These are phyloP conservation scores for Brachionus paranguensis DNA, from an alignment of 1,140 invertebrate genomes.

Conservation along the genomic window DNA sequence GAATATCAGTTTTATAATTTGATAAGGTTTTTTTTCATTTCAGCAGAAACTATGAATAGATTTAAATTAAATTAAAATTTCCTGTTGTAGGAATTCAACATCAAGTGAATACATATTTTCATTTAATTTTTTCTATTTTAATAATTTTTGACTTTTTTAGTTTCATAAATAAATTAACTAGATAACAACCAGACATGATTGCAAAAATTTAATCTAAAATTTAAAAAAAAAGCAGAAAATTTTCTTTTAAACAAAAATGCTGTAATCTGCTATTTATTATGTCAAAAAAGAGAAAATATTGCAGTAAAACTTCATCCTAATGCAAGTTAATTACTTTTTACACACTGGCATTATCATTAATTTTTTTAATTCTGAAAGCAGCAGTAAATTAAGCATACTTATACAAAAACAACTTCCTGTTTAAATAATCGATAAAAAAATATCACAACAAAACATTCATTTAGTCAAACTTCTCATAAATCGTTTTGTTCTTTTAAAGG, in stretches of 20 bases:
- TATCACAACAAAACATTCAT: background rate
- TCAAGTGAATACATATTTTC: background rate
- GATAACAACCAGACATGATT: background rate
- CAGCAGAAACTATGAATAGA: background rate
- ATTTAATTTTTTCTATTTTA: background rate
- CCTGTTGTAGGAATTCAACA: background rate
- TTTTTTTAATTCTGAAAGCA: background rate
- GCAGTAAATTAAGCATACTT: background rate
- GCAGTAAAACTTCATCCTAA: background rate
- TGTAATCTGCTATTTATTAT: background rate
- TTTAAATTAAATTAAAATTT: background rate
- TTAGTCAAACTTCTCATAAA: background rate
- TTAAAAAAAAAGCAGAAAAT: background rate
- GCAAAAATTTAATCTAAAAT: background rate
- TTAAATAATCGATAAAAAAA: background rate
- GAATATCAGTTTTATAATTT: background rate
- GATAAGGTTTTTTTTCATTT: background rate
- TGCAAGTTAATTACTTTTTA: background rate
- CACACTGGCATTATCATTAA: background rate
- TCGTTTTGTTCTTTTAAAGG: background rate
- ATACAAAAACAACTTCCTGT: background rate
- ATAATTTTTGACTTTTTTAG: background rate
- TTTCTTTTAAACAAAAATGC: background rate
- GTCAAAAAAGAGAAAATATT: background rate
- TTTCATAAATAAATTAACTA: background rate